phyloP scores from a whole-genome alignment of 2,888 invertebrate species.

The Rotaria socialis region DNA sequence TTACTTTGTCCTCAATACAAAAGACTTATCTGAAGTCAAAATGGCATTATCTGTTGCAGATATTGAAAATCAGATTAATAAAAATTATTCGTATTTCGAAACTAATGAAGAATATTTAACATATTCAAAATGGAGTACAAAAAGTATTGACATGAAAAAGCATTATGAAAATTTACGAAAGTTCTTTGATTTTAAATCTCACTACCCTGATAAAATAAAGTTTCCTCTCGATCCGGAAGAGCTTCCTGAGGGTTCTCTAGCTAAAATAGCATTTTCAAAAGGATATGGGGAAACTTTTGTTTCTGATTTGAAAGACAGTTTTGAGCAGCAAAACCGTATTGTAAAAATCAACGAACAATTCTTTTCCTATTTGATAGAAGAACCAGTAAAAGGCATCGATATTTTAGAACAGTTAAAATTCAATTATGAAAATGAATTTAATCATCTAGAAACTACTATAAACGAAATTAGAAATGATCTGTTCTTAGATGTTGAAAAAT shows the following conservation, averaged over 20 bases:
- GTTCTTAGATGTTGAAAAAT: background rate
- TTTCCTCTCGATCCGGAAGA: background rate
- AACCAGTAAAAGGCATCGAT: background rate
- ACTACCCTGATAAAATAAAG: background rate
- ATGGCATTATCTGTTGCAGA: background rate
- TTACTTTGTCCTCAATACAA: background rate
- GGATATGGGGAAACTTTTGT: background rate
- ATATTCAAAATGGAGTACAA: background rate
- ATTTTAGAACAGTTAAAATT: background rate
- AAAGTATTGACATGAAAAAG: background rate
- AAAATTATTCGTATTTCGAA: background rate
- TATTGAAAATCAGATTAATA: background rate
- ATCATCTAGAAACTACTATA: background rate
- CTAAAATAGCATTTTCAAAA: background rate
- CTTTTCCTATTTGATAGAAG: background rate
- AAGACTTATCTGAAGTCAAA: background rate
- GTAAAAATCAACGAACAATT: constrained; percentile 5
- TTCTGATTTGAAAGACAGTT: background rate
- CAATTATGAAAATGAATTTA: background rate
- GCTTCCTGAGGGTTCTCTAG: background rate
- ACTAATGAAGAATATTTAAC: background rate
- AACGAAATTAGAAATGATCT: background rate
- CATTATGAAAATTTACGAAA: background rate
- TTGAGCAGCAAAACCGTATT: background rate
- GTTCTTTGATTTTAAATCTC: background rate